phyloP scores from a whole-genome alignment of 2,888 invertebrate genomes.

The Globia sparganii region DNA sequence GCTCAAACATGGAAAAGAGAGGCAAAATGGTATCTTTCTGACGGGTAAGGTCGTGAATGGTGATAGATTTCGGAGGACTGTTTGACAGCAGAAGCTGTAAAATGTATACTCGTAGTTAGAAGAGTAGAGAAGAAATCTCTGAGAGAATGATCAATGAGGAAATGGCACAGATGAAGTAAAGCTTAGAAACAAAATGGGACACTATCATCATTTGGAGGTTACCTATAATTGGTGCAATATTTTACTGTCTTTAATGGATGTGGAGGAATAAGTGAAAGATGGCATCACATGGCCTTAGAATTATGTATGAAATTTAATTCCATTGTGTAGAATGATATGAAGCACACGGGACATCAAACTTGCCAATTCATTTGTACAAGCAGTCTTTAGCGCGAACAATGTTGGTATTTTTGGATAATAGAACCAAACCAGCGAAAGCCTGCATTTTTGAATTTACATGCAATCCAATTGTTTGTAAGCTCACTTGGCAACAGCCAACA shows the following conservation, averaged over 20 bases:
- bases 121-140: neutral
- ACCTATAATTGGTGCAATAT: neutral
- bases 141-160: no score
- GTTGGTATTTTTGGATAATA: slow-evolving; percentile 11
- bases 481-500: slow-evolving; percentile 34
- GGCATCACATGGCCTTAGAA: neutral
- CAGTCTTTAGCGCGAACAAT: neutral
- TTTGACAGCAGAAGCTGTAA: neutral
- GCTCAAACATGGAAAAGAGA: slow-evolving; percentile 4
- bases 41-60: neutral
- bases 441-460: slow-evolving; percentile 45
- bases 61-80: neutral
- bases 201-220: neutral
- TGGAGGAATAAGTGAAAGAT: neutral
- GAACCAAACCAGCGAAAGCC: slow-evolving; percentile 45
- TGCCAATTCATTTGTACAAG: slow-evolving; percentile 24
- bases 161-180: slow-evolving; percentile 1
- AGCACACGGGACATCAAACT: neutral
- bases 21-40: slow-evolving; percentile 1
- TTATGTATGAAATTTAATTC: neutral
- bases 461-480: slow-evolving; percentile 58
- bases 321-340: neutral
- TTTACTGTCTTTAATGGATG: neutral
- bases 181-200: neutral
- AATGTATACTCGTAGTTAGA: neutral